Base-by-base conservation (phyloP, 2,888 invertebrate genomes). In the Orthonychiurus folsomi region DNA sequence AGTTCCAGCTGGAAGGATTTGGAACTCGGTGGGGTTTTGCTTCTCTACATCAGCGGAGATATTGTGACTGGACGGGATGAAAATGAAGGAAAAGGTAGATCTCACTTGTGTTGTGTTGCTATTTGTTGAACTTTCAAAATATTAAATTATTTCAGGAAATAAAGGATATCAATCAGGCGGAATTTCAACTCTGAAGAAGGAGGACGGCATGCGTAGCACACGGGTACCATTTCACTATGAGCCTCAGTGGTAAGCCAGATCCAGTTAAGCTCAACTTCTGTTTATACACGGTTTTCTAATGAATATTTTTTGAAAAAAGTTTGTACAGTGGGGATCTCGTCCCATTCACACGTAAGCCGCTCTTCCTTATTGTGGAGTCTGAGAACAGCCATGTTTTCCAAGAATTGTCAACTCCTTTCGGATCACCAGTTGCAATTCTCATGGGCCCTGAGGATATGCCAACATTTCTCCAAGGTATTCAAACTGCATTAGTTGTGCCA, bases 391-490 rank as follows among this genome's bases (percentile, higher is more conserved):
- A 87, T 78, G 88, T 90, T 70, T 93, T 92, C 80, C 87, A 91
- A 81, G 87, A 90, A 76, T 87, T 95, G 76, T 93, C 93, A 58
- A 83, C 86, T 69, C 86, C 89, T 76, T 96, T 96, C 79, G 94
- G 93, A 26, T 93, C 94, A 77, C 94, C 95, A 3, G 80, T 95
- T 70, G 88, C 95, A 67, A 86, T 93, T 68, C 83, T 96, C 48
- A 90, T 94, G 88, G 94, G 95, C 60, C 93, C 95, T 3, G 86
- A 91, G 78, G 91, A 93, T 76, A 83, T 88, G 67, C 94, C 94
- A 65, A 81, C 87, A 63, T 85, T 86, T 66, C 87, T 92, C 77
- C 87, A 88, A 80, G 87, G 91, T 90, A 78, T 21, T 5, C 12
- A 23, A 26, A 56, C n/a, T 25, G 15, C 9, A 3, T 15, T 56